Evolutionary conservation across 2,113 vertebrate genomes (phyloP), one percentile per base, ranked within the genome.

Genomic region (Odontophorus gujanensis): DNA sequence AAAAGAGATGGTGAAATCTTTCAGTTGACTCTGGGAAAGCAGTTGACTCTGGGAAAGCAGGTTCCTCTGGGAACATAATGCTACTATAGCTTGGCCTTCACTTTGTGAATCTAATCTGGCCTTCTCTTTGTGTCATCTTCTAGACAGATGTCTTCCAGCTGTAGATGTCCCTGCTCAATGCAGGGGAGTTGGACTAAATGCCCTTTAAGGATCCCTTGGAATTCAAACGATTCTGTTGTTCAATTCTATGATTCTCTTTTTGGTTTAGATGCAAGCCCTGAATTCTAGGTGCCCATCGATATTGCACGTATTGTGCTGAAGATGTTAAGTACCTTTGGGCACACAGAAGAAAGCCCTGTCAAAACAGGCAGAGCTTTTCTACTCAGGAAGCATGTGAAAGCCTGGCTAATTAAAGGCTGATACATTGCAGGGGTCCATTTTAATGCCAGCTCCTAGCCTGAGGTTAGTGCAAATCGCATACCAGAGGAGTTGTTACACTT

Each of bases 281-380:
- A 85, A 58, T 11, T 19, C 24, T 72, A 72, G 11, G 9, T 47
- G 72, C 50, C 47, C 74, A 18, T 45, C 58, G 38, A 30, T 32
- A 32, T 50, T 42, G 45, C 47, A 13, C 0, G 0, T 0, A 34
- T 53, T 53, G 47, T 24, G 32, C 50, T 58, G 22, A 92, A 62
- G 26, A 90, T 62, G 25, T 65, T 57, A 25, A 87, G 43, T 24
- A 48, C 26, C n/a, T 77, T 8, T 34, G 28, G 45, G 61, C 18
- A 38, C 30, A 25, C 0, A 0, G 34, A 0, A 65, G 36, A 77
- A 89, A 40, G 22, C 42, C 42, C 36, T 75, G 42, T 77, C 61
- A 71, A 68, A 74, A 50, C 25, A 71, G 82, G 28, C 65, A 75
- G 61, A 81, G 63, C 16, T 61, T 85, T 34, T 40, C 34, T 51